These are phyloP conservation scores for Heliconius hortense DNA, from an alignment of 2,888 invertebrate genomes.

Conservation along the genomic window DNA sequence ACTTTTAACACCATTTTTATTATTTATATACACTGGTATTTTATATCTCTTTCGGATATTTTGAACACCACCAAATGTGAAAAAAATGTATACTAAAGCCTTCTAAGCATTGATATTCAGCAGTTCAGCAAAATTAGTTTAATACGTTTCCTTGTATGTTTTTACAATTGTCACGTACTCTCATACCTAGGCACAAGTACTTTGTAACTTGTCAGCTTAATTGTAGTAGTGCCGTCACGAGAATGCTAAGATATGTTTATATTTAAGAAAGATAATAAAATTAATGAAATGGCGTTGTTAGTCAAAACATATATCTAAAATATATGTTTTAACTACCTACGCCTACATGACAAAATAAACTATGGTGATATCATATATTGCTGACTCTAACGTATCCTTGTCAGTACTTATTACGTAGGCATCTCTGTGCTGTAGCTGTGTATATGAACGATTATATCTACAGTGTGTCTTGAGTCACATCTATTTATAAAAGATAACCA, in stretches of 20 bases:
- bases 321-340: constrained; percentile 28
- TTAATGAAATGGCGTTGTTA: background rate
- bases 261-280: background rate
- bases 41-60: background rate
- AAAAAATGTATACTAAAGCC: background rate
- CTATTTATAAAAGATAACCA: constrained; percentile 26
- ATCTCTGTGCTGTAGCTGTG: constrained; percentile 18
- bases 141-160: constrained; percentile 23
- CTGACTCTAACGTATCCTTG: constrained; percentile 45
- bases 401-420: constrained; percentile 41
- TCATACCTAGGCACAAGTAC: background rate
- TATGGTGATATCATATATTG: constrained; percentile 47
- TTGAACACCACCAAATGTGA: background rate
- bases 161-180: constrained; percentile 35
- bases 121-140: constrained; percentile 7
- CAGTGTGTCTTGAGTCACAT: constrained; percentile 28
- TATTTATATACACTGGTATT: background rate
- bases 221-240: constrained; percentile 3
- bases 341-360: constrained; percentile 42
- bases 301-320: background rate
- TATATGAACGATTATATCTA: constrained; percentile 12
- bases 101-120: background rate
- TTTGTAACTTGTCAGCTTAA: constrained; percentile 30
- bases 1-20: background rate
- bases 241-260: constrained; percentile 3